These are phyloP conservation scores for Lepisosteus osseus DNA, from an alignment of 2,113 vertebrate species.

Conservation along the genomic window DNA sequence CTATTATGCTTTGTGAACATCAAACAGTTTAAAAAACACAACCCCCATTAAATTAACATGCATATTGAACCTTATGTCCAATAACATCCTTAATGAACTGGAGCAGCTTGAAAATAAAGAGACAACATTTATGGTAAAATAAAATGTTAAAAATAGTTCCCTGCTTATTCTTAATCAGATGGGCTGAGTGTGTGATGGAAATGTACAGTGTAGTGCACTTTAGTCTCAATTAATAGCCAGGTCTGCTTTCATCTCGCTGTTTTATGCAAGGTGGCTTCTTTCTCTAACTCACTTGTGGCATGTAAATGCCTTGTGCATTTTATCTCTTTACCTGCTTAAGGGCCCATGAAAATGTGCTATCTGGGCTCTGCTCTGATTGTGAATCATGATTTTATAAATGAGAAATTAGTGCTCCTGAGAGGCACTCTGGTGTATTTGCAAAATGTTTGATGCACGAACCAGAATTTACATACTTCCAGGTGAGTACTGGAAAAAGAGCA, in stretches of 20 bases:
- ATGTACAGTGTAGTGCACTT: slow-evolving; percentile 46
- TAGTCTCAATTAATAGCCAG: slow-evolving; percentile 50
- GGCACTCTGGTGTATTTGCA: slow-evolving; percentile 15
- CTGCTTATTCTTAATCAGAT: slow-evolving; percentile 39
- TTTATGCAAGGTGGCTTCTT: slow-evolving; percentile 44
- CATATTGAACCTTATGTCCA: slow-evolving; percentile 61
- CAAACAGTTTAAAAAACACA: slow-evolving; percentile 59
- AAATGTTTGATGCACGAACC: background rate
- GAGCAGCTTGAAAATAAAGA: slow-evolving; percentile 44
- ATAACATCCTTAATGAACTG: slow-evolving; percentile 62
- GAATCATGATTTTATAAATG: slow-evolving; percentile 12
- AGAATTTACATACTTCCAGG: slow-evolving; percentile 6
- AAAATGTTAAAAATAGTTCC: slow-evolving; percentile 43
- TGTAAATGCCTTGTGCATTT: slow-evolving; percentile 54
- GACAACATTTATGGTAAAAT: slow-evolving; percentile 39
- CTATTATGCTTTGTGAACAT: slow-evolving; percentile 68
- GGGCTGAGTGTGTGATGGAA: slow-evolving; percentile 46
- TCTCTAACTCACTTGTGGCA: slow-evolving; percentile 55
- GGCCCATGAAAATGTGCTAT: slow-evolving; percentile 42
- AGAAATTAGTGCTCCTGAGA: slow-evolving; percentile 23
- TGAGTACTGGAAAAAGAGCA: background rate
- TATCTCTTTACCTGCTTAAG: slow-evolving; percentile 63
- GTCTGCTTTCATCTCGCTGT: slow-evolving; percentile 63
- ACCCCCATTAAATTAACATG: slow-evolving; percentile 66
- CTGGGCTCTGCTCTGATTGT: slow-evolving; percentile 9